Base-by-base conservation (phyloP, 2,888 invertebrate genomes). In the Trisateles emortualis region DNA sequence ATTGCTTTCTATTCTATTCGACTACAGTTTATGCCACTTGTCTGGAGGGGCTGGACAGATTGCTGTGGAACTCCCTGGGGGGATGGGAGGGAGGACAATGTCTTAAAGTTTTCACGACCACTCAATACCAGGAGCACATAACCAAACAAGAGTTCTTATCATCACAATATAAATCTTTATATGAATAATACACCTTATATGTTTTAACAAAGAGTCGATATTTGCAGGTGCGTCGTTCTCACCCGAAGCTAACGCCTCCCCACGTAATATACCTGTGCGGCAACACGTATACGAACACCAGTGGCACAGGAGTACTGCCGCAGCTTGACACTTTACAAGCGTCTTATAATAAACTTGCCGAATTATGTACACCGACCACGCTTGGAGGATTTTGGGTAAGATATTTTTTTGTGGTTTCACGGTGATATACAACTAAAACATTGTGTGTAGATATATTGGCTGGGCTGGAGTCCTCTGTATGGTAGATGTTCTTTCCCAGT, bases 321-420 rank as follows among this genome's bases (percentile, higher is more conserved):
- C 73, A 89, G 0, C 75, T 92, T 0, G 43, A 74, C 1, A 68
- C 83, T 0, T 71, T 93, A 32, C 86, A 87, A 48, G 71, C 85
- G 0, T 83, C 92, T 0, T 95, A 94, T 81, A 90, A 94, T 68
- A 96, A 96, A 79, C 93, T 98, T 19, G 92, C 95, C 24, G 96
- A 96, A 26, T 84, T 97, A 1, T 97, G 96, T 77, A 95, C 96
- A 19, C 97, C 97, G n/a, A 96, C 96, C 77, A 95, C 94, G 8
- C 89, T 95, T 0, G 90, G 94, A 33, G 92, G 93, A 14, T 96
- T 96, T 76, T 94, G 95, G 92, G 94, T 93, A 45, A 84, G 81
- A 69, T 16, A 22, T 40, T 9, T 36, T 16, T 16, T 14, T 13
- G n/a, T n/a, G n/a, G n/a, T n/a, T n/a, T n/a, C n/a, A n/a, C n/a